These are phyloP conservation scores for Recurvirostra avosetta DNA, from an alignment of 2,113 vertebrate genomes.

Conservation along the genomic window DNA sequence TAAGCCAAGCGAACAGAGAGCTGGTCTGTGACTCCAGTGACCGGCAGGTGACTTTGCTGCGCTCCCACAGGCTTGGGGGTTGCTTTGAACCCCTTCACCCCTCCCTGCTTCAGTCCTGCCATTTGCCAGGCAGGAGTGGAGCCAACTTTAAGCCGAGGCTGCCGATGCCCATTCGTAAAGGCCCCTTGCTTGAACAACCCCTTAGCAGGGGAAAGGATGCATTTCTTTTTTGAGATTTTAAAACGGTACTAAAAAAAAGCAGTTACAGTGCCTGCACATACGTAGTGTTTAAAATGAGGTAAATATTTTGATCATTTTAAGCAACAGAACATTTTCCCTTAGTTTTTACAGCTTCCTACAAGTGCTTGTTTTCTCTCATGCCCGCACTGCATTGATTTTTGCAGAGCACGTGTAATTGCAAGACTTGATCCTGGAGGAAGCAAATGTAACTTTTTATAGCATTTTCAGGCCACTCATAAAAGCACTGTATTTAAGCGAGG, in stretches of 20 bases:
- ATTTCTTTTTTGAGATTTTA: not conserved
- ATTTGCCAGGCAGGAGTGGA: not conserved
- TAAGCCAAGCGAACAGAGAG: not conserved
- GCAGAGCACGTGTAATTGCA: not conserved
- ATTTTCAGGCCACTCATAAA: not conserved
- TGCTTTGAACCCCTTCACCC: not conserved
- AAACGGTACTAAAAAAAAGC: not conserved
- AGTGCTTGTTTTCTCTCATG: not conserved
- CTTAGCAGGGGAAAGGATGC: not conserved
- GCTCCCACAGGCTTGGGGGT: not conserved
- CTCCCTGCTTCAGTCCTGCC: not conserved
- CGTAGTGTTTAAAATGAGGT: not conserved
- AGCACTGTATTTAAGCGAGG: not conserved
- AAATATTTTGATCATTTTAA: not conserved
- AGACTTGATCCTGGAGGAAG: not conserved
- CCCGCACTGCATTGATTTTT: not conserved
- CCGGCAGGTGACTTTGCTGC: not conserved
- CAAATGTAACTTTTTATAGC: not conserved
- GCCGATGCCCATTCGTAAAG: rapidly evolving
- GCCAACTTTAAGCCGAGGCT: not conserved
- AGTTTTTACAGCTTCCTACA: not conserved
- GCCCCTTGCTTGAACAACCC: not conserved
- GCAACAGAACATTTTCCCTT: not conserved
- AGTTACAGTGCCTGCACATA: not conserved
- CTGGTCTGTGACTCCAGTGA: not conserved